Evolutionary conservation across 2,888 invertebrate genomes (phyloP).

Genomic region (Lithophane semibrunnea): DNA sequence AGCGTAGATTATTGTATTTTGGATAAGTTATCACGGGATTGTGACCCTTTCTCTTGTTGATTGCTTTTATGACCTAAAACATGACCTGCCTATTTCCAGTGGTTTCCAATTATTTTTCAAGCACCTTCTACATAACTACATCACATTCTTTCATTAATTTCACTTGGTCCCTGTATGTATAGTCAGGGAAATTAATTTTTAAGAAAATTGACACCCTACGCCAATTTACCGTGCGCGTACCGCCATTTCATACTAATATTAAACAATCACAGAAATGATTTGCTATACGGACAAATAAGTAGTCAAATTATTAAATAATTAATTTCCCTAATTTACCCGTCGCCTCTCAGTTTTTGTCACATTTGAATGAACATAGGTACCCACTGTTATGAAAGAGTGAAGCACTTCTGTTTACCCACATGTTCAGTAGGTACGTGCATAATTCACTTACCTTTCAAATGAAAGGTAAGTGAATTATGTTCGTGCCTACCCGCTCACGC

Average conservation of each 20-base stretch:
- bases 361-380: neutral
- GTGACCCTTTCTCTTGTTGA: constrained; percentile 3
- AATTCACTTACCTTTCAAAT: constrained; percentile 11
- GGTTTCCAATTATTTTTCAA: neutral
- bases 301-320: neutral
- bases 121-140: neutral
- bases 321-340: neutral
- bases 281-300: no score
- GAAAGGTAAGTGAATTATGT: no score
- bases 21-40: neutral
- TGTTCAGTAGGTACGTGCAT: neutral
- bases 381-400: neutral
- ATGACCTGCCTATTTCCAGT: neutral
- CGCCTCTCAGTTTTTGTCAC: neutral
- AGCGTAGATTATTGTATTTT: constrained; percentile 15
- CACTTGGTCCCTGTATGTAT: neutral
- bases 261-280: neutral
- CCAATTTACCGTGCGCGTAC: neutral
- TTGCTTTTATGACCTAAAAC: neutral
- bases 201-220: neutral
- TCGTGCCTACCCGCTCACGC: neutral
- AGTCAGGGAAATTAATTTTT: neutral
- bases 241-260: neutral
- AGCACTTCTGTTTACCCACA: neutral
- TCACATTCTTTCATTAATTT: neutral